phyloP scores from a whole-genome alignment of 2,888 invertebrate genomes.

The Drosophila meridionalis region DNA sequence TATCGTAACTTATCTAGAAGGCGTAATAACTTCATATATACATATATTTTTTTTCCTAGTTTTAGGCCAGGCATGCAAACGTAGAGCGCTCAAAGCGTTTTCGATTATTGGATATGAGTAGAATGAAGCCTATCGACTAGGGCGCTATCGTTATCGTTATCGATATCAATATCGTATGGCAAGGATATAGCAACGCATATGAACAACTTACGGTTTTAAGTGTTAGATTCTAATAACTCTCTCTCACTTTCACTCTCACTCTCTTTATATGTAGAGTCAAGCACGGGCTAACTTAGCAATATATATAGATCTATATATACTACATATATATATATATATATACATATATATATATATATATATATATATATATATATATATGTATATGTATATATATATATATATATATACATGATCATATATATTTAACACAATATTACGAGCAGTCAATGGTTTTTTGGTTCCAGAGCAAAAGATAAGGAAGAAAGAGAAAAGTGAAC shows the following conservation, averaged over 20 bases:
- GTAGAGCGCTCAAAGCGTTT: constrained; percentile 76
- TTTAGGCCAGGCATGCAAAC: constrained; percentile 60
- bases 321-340: not conserved
- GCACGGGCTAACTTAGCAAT: constrained; percentile 39
- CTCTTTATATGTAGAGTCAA: constrained; percentile 13
- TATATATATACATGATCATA: not conserved
- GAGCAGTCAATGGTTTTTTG: constrained; percentile 78
- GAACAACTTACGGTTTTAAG: constrained; percentile 68
- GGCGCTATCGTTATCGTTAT: constrained; percentile 20
- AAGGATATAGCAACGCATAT: constrained; percentile 79
- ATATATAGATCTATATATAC: constrained; percentile 62
- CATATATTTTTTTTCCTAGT: constrained; percentile 64
- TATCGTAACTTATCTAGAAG: constrained; percentile 42
- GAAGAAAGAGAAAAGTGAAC: constrained; percentile 21
- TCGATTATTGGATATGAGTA: constrained; percentile 56
- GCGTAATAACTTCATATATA: constrained; percentile 13
- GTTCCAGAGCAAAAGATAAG: constrained; percentile 58
- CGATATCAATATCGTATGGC: constrained; percentile 23
- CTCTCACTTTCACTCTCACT: not conserved
- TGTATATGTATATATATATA: constrained; percentile 6
- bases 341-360: constrained; percentile 14
- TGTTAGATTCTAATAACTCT: constrained; percentile 69
- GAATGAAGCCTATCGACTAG: constrained; percentile 7
- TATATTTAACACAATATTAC: constrained; percentile 24
- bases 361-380: constrained; percentile 63